Base-by-base conservation (phyloP, 2,888 invertebrate species). In the Xestia ashworthii region DNA sequence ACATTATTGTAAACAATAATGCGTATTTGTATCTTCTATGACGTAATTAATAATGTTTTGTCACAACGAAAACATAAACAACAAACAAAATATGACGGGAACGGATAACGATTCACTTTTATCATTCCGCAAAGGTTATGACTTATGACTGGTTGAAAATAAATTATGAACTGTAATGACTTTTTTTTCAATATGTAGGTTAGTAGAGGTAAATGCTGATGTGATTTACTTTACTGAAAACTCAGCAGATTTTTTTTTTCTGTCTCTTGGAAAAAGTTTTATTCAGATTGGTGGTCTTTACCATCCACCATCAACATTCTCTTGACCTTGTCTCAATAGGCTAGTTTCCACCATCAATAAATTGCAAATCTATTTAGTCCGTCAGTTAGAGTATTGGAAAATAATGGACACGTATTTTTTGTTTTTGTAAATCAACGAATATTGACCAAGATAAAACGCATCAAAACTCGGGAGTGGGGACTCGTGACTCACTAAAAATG, bases 21-120 rank as follows among this genome's bases (percentile, higher is more conserved):
- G 48, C 66, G 44, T 84, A 77, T 82, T 84, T 78, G 64, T 84
- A 72, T 53, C 73, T 12, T 41, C 9, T 48, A 65, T 77, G 83
- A 75, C 80, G 72, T 66, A 60, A 72, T 73, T 81, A 32, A 66
- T 79, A 41, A 62, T 70, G 76, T 76, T 71, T 81, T 67, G 53
- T 68, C 41, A 60, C 50, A 53, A 22, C 58, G 48, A 64, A 80
- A 75, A 69, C 25, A 74, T 76, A 80, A 73, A 80, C 53, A 78
- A 62, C 46, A 41, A 74, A 80, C 60, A 67, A 73, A 75, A 53
- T 25, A 48, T 44, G 44, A 72, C 41, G 62, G 60, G 64, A 73
- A 60, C 71, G 50, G 38, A 44, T 44, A 74, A 64, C 38, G 32
- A 65, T 68, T 55, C 14, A 65, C 58, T 69, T 55, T 32, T 38